Conservation (phyloP, 2,888 invertebrate species). For the Rotaria socialis region DNA sequence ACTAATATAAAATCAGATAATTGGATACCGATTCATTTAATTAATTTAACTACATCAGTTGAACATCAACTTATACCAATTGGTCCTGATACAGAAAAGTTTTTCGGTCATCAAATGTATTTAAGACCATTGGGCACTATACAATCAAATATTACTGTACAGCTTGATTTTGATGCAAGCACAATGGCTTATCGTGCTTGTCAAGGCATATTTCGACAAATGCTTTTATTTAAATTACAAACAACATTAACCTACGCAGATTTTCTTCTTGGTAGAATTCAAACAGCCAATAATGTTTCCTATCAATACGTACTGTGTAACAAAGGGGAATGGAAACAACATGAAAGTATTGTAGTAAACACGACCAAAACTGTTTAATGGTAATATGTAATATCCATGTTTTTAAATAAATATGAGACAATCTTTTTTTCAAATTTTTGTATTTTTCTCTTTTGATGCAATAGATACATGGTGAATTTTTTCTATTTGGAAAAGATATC, state of each 20-base stretch:
- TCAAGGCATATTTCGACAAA: slow-evolving; percentile 28
- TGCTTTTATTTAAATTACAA: slow-evolving; percentile 25
- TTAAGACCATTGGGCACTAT: neutral
- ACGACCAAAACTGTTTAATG: neutral
- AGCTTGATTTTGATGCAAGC: neutral
- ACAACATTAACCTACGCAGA: neutral
- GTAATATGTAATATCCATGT: neutral
- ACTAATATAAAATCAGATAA: neutral
- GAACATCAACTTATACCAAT: slow-evolving; percentile 3
- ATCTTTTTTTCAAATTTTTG: too few species aligned
- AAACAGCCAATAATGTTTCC: neutral
- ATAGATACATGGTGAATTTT: neutral
- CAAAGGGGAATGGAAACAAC: neutral
- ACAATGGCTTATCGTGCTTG: neutral
- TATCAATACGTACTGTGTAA: slow-evolving; percentile 32
- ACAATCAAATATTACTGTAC: neutral
- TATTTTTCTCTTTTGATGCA: too few species aligned
- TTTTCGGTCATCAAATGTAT: neutral
- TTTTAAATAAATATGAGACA: neutral
- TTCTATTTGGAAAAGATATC: neutral
- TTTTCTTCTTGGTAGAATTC: slow-evolving; percentile 4
- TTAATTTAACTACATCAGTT: slow-evolving; percentile 14
- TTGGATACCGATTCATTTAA: neutral
- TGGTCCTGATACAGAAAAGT: neutral
- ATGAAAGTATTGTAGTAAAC: neutral